These are phyloP conservation scores for Pomacea maculata DNA, from an alignment of 1,140 invertebrate genomes.

Conservation along the genomic window DNA sequence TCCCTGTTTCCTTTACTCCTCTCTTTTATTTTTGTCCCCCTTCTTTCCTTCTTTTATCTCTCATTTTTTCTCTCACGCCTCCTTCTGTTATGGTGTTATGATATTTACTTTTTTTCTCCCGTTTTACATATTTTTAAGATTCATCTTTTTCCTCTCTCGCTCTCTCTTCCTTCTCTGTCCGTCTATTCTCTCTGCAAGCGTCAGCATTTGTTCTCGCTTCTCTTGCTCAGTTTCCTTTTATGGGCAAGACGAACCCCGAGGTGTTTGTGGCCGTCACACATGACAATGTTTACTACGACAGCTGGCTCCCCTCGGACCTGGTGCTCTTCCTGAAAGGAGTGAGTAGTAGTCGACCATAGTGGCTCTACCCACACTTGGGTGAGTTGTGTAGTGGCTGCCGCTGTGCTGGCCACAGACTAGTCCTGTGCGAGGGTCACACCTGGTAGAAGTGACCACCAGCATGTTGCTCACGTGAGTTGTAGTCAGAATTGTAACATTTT, in stretches of 20 bases:
- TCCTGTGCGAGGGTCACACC: too few species aligned
- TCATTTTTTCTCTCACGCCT: neutral
- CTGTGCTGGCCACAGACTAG: too few species aligned
- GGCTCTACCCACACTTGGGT: too few species aligned
- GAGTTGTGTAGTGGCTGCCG: too few species aligned
- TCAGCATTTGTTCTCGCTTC: neutral
- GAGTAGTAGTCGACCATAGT: neutral
- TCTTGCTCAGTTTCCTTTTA: conserved; percentile 19
- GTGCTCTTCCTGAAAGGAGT: conserved; percentile 14
- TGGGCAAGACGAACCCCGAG: conserved; percentile 25
- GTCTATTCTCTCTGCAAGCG: neutral
- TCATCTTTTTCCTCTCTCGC: neutral
- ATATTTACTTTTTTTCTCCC: neutral
- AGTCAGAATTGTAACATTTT: too few species aligned
- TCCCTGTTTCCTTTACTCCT: too few species aligned
- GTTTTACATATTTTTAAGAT: too few species aligned
- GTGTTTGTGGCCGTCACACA: conserved; percentile 18
- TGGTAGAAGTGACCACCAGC: too few species aligned
- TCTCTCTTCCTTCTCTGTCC: neutral
- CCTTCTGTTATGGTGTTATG: neutral
- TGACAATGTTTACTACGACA: conserved; percentile 12
- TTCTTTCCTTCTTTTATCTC: neutral
- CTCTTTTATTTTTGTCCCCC: neutral
- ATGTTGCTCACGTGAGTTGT: too few species aligned
- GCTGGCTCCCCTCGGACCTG: neutral